Evolutionary conservation across 2,797 vertebrate species (phyloP).

Genomic region (Spinus pinus): DNA sequence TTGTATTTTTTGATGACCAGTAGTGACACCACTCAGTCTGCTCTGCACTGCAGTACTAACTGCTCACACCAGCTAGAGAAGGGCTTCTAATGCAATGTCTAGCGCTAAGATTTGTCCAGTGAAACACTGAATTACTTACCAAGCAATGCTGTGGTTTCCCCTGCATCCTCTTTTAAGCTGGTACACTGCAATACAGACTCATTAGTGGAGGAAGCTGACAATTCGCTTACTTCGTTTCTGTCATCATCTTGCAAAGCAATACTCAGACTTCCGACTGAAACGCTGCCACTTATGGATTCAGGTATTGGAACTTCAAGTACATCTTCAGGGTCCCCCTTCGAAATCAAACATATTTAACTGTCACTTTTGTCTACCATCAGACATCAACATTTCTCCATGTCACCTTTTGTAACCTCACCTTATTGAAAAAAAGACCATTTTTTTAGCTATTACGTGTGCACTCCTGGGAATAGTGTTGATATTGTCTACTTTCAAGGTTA

Average conservation of each 20-base stretch:
- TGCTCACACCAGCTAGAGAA: neutral
- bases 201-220: conserved; percentile 60
- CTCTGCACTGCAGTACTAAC: neutral
- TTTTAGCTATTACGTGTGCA: neutral
- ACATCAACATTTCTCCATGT: neutral
- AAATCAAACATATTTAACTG: neutral
- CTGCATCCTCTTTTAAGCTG: conserved; percentile 69
- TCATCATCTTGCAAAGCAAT: conserved; percentile 67
- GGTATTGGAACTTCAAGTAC: conserved; percentile 65
- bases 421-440: neutral
- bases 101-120: neutral
- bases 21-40: neutral
- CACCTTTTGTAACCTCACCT: neutral
- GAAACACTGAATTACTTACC: conserved; percentile 56
- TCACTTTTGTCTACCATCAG: neutral
- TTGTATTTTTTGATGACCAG: neutral
- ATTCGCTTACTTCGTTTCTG: conserved; percentile 58
- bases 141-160: conserved; percentile 75
- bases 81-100: neutral
- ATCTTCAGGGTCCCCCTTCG: conserved; percentile 75
- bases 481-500: neutral
- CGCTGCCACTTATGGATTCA: conserved; percentile 66
- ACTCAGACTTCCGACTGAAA: conserved; percentile 64
- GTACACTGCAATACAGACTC: conserved; percentile 56
- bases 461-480: neutral